Evolutionary conservation across 2,113 vertebrate genomes (phyloP).

Genomic region (Okapia johnstoni): DNA sequence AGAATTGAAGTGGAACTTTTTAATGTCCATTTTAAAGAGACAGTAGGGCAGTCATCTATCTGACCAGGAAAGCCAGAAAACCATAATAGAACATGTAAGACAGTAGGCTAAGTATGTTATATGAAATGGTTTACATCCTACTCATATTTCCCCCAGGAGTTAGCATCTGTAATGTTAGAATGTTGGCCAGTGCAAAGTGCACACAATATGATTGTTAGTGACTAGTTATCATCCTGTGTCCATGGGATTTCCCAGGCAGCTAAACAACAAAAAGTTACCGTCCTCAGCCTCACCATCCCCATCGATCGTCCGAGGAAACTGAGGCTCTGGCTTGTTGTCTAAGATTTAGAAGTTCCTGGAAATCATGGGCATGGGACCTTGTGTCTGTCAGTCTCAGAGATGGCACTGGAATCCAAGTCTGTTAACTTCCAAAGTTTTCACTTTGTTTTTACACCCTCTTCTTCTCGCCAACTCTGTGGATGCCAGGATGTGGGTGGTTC

Average conservation of each 20-base stretch:
- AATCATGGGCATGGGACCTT: background rate
- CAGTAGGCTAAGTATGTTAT: background rate
- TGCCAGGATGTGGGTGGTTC: background rate
- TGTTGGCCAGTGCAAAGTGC: accelerated
- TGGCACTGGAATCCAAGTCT: background rate
- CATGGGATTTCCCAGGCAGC: background rate
- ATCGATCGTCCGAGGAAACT: background rate
- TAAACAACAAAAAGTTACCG: background rate
- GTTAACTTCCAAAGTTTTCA: background rate
- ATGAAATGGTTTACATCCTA: background rate
- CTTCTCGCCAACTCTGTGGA: background rate
- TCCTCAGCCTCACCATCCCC: background rate
- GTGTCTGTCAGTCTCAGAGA: background rate
- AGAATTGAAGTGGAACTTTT: background rate
- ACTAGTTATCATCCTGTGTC: background rate
- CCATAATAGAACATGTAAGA: accelerated
- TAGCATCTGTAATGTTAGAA: background rate
- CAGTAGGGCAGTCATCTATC: background rate
- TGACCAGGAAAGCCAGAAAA: background rate
- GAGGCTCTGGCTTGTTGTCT: background rate
- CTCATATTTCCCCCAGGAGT: background rate
- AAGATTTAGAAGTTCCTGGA: background rate
- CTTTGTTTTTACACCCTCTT: background rate
- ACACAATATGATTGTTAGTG: background rate
- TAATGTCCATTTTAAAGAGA: background rate